A percentile compares a stretch with the other conserved stretches of the same genome.
Conservation (phyloP, 2,113 vertebrate genomes). For the Silurus glanis region DNA sequence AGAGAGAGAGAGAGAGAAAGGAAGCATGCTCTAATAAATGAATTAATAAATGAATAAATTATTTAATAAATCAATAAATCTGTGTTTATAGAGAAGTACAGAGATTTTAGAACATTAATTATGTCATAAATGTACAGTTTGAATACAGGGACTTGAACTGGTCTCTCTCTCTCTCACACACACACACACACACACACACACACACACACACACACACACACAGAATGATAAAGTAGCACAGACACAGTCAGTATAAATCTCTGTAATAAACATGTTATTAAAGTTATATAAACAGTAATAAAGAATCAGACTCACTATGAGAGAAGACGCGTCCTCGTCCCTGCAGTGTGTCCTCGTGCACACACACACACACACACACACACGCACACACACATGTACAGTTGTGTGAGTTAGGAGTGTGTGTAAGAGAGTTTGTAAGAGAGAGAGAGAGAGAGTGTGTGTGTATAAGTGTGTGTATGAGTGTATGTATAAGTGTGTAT, state of each 20-base stretch:
- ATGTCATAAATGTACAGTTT: not conserved
- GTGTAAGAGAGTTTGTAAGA: conserved; percentile 16
- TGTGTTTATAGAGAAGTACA: not conserved
- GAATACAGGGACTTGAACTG: not conserved
- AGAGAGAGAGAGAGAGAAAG: not conserved
- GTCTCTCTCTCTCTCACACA: not conserved
- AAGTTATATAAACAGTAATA: not conserved
- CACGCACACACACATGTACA: not conserved
- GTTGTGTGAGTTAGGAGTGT: not conserved
- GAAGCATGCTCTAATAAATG: not conserved
- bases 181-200: not conserved
- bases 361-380: not conserved
- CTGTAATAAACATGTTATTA: conserved; percentile 9
- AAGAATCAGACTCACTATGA: conserved; percentile 14
- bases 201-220: not conserved
- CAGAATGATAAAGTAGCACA: not conserved
- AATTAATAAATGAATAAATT: not conserved
- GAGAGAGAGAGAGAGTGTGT: conserved; percentile 1
- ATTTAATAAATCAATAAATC: not conserved
- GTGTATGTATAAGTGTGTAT: conserved; percentile 20
- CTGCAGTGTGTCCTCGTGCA: not conserved
- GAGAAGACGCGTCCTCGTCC: not conserved
- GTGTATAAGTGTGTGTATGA: conserved; percentile 17
- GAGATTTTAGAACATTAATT: not conserved
- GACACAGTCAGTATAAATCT: not conserved